Percentiles rank a stretch among this genome's conserved stretches.
phyloP scores from a whole-genome alignment of 2,888 invertebrate species.

The Apamea anceps region DNA sequence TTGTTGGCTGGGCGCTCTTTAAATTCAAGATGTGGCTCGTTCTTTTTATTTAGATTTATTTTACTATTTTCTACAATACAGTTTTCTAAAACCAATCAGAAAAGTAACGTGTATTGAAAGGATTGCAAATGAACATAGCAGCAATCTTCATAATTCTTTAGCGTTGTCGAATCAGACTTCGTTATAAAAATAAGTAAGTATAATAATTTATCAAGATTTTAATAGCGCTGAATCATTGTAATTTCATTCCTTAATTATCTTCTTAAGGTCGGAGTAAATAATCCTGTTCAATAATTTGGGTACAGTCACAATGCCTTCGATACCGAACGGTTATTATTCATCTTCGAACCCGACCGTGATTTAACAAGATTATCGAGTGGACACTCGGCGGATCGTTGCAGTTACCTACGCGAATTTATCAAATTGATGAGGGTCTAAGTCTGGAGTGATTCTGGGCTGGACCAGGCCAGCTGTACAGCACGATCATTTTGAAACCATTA shows the following conservation, averaged over 20 bases:
- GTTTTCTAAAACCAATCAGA: constrained; percentile 7
- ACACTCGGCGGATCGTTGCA: constrained; percentile 58
- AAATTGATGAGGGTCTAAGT: constrained; percentile 75
- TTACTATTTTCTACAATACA: neutral
- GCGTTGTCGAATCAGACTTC: neutral
- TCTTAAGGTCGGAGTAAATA: constrained; percentile 41
- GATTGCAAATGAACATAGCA: constrained; percentile 13
- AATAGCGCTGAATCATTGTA: constrained; percentile 48
- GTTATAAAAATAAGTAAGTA: constrained; percentile 26
- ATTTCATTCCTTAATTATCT: constrained; percentile 49
- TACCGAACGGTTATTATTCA: constrained; percentile 55
- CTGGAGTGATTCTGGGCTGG: constrained; percentile 42
- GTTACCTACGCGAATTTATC: constrained; percentile 71
- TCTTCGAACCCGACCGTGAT: constrained; percentile 58
- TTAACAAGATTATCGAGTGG: constrained; percentile 68
- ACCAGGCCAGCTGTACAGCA: constrained; percentile 55
- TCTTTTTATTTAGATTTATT: constrained; percentile 38
- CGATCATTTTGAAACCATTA: constrained; percentile 69
- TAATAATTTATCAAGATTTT: constrained; percentile 46
- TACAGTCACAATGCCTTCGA: constrained; percentile 36
- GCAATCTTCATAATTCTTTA: neutral
- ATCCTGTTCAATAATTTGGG: constrained; percentile 44
- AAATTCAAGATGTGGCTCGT: constrained; percentile 39
- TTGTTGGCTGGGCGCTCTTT: constrained; percentile 47
- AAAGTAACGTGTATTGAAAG: constrained; percentile 11